These are phyloP conservation scores for Tetrax tetrax DNA, from an alignment of 2,113 vertebrate genomes.

Conservation along the genomic window DNA sequence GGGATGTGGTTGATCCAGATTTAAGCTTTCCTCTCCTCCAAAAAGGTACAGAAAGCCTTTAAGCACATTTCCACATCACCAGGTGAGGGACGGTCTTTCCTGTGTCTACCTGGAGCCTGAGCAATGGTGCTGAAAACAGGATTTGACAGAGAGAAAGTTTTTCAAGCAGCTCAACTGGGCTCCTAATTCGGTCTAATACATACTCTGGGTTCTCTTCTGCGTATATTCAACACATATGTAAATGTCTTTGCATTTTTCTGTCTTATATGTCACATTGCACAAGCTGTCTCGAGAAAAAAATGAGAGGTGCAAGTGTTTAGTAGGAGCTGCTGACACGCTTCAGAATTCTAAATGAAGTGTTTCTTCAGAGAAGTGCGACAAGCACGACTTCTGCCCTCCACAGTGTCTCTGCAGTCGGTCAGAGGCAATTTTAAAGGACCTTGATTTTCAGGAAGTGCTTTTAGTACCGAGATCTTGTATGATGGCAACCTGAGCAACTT, in stretches of 20 bases:
- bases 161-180: background rate
- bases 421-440: slow-evolving; percentile 30
- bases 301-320: slow-evolving; percentile 28
- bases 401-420: background rate
- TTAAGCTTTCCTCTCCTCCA: background rate
- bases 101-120: background rate
- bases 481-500: background rate
- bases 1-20: background rate
- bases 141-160: background rate
- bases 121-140: background rate
- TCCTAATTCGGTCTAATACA: background rate
- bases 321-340: slow-evolving; percentile 58
- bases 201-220: background rate
- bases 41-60: background rate
- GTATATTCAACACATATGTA: slow-evolving; percentile 38
- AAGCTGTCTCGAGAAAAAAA: slow-evolving; percentile 52
- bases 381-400: background rate
- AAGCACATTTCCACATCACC: background rate
- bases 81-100: background rate
- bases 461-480: background rate
- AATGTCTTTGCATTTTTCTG: slow-evolving; percentile 50
- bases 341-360: slow-evolving; percentile 54
- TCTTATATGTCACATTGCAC: slow-evolving; percentile 37
- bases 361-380: slow-evolving; percentile 46
- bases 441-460: slow-evolving; percentile 23